Evolutionary conservation across 1,140 invertebrate genomes (phyloP).

Genomic region (Drosophila setifemur): DNA sequence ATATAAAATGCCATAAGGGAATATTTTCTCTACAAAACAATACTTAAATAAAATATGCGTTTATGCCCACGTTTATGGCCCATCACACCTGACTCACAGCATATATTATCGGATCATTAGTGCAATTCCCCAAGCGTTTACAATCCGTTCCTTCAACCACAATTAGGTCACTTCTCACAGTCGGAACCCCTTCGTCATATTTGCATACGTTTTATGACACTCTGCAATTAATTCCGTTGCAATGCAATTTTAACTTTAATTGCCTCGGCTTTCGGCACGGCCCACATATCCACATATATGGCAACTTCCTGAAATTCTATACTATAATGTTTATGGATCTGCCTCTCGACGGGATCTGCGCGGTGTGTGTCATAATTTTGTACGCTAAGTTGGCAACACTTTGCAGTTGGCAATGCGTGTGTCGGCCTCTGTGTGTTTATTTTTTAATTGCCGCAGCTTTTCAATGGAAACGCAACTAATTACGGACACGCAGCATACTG

Average conservation of each 20-base stretch:
- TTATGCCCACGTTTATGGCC: neutral
- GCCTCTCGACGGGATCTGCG: neutral
- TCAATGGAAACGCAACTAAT: conserved; percentile 77
- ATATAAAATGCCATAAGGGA: no score
- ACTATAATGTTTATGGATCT: conserved; percentile 28
- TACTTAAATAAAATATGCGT: no score
- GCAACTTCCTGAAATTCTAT: conserved; percentile 22
- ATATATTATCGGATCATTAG: neutral
- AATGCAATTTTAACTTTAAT: conserved; percentile 40
- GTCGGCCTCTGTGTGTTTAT: conserved; percentile 40
- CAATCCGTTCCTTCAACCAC: neutral
- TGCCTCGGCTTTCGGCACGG: conserved; percentile 30
- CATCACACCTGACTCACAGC: neutral
- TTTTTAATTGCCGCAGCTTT: conserved; percentile 71
- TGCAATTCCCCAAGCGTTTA: neutral
- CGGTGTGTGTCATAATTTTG: conserved; percentile 68
- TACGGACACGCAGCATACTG: conserved; percentile 63
- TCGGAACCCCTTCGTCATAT: neutral
- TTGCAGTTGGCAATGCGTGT: conserved; percentile 69
- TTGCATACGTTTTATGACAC: conserved; percentile 40
- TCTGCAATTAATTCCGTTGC: conserved; percentile 30
- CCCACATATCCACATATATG: conserved; percentile 18
- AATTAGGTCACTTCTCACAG: conserved; percentile 4
- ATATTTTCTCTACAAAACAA: no score
- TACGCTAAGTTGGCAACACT: conserved; percentile 80